Percentiles rank a stretch among this genome's conserved stretches.
phyloP scores from a whole-genome alignment of 2,113 vertebrate species.

The Hiodon tergisus region DNA sequence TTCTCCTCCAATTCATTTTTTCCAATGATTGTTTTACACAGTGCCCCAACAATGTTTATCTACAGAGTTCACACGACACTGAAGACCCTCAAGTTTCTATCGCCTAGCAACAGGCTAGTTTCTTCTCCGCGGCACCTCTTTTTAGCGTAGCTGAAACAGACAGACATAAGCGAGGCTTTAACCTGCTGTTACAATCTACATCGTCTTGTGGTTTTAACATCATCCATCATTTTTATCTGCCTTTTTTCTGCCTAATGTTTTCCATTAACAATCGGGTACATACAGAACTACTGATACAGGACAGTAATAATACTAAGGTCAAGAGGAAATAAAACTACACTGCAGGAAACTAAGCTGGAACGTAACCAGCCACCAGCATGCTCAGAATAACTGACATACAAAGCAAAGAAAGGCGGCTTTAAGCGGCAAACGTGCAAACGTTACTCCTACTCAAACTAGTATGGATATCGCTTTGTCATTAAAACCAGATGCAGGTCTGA shows the following conservation, averaged over 20 bases:
- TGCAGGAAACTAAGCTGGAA: too few relatives aligned
- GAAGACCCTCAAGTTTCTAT: conserved; percentile 10
- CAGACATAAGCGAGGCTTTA: neutral
- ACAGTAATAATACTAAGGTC: too few relatives aligned
- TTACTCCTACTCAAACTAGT: neutral
- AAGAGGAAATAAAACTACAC: too few relatives aligned
- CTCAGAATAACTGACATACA: neutral
- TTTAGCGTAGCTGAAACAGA: neutral
- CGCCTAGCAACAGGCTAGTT: conserved; percentile 25
- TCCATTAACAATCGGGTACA: neutral
- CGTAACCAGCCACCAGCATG: too few relatives aligned
- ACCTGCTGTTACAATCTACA: neutral
- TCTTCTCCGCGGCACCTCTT: neutral
- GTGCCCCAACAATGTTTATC: conserved; percentile 11
- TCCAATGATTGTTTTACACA: neutral
- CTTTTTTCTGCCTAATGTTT: neutral
- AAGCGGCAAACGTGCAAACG: neutral
- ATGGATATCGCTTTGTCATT: conserved; percentile 17
- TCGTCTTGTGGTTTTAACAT: too few relatives aligned
- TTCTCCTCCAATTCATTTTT: conserved; percentile 11
- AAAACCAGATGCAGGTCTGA: conserved; percentile 8
- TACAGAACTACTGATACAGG: too few relatives aligned
- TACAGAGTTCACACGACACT: conserved; percentile 12
- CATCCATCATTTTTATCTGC: too few relatives aligned
- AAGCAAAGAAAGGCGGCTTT: neutral